These are phyloP conservation scores for Anguilla japonica DNA, from an alignment of 2,113 vertebrate genomes.

Conservation along the genomic window DNA sequence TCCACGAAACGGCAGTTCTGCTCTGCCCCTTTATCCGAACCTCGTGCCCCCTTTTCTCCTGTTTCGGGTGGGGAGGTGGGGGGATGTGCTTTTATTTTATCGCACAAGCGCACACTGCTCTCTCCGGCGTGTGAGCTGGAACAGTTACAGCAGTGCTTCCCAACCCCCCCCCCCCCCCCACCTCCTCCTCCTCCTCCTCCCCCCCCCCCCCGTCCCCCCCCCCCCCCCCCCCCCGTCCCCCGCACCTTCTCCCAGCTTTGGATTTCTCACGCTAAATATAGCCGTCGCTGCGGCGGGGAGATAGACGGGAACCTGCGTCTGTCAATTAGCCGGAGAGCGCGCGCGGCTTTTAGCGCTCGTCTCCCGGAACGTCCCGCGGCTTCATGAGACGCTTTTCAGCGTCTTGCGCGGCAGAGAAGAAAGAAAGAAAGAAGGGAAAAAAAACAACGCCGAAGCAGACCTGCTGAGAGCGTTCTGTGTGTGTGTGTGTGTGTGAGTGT, in stretches of 20 bases:
- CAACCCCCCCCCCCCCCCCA: neutral
- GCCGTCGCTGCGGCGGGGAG: neutral
- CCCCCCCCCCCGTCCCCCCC: no score
- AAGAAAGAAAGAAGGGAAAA: no score
- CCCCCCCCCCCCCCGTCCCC: neutral
- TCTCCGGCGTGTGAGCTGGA: neutral
- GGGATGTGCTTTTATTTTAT: neutral
- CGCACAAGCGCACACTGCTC: neutral
- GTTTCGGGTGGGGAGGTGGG: no score
- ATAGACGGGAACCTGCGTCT: neutral
- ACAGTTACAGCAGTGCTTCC: neutral
- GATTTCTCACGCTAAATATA: constrained; percentile 14
- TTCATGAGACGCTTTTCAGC: neutral
- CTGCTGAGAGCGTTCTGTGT: no score
- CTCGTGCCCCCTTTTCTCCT: neutral
- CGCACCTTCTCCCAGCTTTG: neutral
- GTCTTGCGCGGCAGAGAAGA: neutral
- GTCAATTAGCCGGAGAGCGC: neutral
- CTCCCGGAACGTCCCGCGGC: neutral
- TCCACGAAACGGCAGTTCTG: neutral
- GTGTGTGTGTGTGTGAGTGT: no score
- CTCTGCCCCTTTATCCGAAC: no score
- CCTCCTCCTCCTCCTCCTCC: neutral
- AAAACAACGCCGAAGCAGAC: no score
- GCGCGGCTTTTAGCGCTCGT: neutral